phyloP scores from a whole-genome alignment of 2,113 vertebrate species.

The Taxidea taxus region DNA sequence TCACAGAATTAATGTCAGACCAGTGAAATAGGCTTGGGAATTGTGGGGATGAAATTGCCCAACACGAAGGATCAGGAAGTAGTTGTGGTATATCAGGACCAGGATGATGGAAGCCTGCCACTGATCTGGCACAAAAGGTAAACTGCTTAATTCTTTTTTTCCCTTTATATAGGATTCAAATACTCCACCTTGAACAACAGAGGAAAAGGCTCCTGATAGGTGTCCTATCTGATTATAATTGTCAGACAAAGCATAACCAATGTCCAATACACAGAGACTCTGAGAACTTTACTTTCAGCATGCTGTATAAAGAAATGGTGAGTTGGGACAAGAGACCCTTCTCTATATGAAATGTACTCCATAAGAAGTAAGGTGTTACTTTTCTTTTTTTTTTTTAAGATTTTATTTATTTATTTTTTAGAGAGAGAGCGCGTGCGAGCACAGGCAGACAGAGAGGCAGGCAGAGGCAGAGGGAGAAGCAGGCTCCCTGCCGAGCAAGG shows the following conservation, averaged over 20 bases:
- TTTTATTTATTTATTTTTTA: too few species aligned
- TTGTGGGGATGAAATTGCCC: neutral
- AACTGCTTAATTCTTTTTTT: neutral
- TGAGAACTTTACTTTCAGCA: neutral
- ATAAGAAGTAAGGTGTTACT: neutral
- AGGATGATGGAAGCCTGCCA: neutral
- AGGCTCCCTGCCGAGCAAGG: too few species aligned
- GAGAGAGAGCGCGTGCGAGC: too few species aligned
- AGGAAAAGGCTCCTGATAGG: neutral
- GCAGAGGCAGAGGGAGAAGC: too few species aligned
- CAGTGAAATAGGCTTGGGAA: neutral
- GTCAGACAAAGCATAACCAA: neutral
- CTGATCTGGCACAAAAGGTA: neutral
- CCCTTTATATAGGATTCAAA: neutral
- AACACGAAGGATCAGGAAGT: neutral
- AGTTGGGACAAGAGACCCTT: neutral
- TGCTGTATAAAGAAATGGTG: neutral
- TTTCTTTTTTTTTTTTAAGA: too few species aligned
- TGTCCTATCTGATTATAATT: neutral
- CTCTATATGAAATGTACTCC: neutral
- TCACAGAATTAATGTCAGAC: neutral
- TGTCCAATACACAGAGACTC: neutral
- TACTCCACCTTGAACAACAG: neutral
- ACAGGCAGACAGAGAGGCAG: too few species aligned
- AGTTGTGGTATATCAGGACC: neutral